Evolutionary conservation across 1,140 invertebrate species (phyloP).

Genomic region (Pachypeltis micranthus): DNA sequence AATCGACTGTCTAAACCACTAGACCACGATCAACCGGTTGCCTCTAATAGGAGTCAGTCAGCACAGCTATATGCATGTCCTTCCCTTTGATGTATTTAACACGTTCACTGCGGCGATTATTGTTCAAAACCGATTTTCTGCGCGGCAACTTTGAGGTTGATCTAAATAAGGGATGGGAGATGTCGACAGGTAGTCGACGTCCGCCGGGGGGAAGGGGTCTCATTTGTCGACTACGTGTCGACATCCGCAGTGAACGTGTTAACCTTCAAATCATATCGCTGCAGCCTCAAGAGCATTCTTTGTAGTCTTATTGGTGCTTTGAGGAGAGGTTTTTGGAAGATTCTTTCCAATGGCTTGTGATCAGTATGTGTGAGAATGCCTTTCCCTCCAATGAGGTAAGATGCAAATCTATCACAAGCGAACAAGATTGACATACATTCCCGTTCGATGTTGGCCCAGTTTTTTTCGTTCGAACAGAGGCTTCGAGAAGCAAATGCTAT

Average conservation of each 20-base stretch:
- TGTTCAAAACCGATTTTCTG: no score
- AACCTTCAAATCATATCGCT: constrained; percentile 27
- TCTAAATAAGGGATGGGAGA: no score
- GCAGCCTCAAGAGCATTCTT: constrained; percentile 34
- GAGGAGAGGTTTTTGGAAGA: constrained; percentile 25
- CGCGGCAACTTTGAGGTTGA: no score
- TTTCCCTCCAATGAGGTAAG: constrained; percentile 30
- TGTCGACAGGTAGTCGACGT: no score
- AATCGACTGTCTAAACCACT: no score
- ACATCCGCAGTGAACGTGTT: no score
- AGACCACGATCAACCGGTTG: no score
- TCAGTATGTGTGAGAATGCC: constrained; percentile 31
- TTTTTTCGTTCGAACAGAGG: constrained; percentile 26
- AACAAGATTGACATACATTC: constrained; percentile 31
- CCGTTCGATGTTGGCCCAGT: constrained; percentile 32
- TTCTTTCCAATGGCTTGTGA: constrained; percentile 33
- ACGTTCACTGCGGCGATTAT: no score
- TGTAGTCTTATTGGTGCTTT: constrained; percentile 33
- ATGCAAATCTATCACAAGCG: constrained; percentile 31
- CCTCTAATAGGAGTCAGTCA: no score
- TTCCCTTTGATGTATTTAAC: no score
- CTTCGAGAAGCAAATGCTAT: constrained; percentile 32
- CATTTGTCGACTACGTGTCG: no score
- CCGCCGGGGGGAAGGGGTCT: no score
- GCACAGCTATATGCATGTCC: constrained; percentile 29